Evolutionary conservation across 1,140 invertebrate species (phyloP).

Genomic region (Drosophila orosa): DNA sequence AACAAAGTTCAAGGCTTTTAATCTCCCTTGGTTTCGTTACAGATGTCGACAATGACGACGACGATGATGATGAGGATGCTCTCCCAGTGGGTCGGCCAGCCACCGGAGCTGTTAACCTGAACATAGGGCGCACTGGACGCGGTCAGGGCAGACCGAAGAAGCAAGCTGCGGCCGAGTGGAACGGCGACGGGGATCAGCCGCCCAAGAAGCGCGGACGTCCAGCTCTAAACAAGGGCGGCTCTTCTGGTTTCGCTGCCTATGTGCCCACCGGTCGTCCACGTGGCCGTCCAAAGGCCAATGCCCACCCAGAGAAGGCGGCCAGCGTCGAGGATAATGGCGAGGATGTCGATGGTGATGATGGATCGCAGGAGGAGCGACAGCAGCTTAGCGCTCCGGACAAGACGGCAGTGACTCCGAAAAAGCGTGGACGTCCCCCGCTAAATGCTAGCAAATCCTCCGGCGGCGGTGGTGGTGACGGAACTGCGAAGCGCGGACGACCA

Average conservation of each 20-base stretch:
- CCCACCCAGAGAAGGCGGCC: not conserved
- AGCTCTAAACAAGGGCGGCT: constrained; percentile 6
- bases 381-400: constrained; percentile 10
- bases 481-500: constrained; percentile 44
- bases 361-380: not conserved
- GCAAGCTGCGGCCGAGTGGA: constrained; percentile 18
- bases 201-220: constrained; percentile 71
- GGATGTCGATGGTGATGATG: constrained; percentile 28
- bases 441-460: constrained; percentile 1
- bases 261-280: constrained; percentile 61
- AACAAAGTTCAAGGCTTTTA: not conserved
- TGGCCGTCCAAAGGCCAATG: constrained; percentile 53
- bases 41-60: constrained; percentile 40
- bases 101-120: constrained; percentile 69
- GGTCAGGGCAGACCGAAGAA: constrained; percentile 73
- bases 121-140: constrained; percentile 67
- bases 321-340: constrained; percentile 23
- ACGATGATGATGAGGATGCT: constrained; percentile 49
- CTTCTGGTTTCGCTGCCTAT: not conserved
- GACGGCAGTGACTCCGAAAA: constrained; percentile 42
- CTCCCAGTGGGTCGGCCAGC: constrained; percentile 63
- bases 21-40: not conserved
- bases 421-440: constrained; percentile 54
- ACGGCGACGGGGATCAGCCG: constrained; percentile 35
- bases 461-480: not conserved